A percentile compares a stretch with the other conserved stretches of the same genome.
Conservation (phyloP, 2,888 invertebrate species). For the Aspidiotus rigidus region DNA sequence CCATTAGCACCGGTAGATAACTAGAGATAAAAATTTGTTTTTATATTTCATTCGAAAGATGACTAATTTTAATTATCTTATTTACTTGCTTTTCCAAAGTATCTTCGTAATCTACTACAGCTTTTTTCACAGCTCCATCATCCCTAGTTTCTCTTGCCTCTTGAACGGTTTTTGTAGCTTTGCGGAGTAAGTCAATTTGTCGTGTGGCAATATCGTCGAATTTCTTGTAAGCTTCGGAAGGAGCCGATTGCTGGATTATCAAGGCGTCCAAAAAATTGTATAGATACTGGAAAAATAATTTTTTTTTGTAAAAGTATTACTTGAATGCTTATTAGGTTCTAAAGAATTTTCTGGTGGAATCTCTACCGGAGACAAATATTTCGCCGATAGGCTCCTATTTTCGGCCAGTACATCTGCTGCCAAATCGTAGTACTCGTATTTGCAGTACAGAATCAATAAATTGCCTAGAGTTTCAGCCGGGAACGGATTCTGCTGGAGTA, state of each 20-base stretch:
- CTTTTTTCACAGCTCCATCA: slow-evolving; percentile 72
- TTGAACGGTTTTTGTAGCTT: slow-evolving; percentile 87
- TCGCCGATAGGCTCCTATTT: slow-evolving; percentile 91
- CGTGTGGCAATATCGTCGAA: slow-evolving; percentile 88
- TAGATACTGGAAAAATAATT: slow-evolving; percentile 54
- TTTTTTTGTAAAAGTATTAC: neutral
- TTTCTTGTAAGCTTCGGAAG: slow-evolving; percentile 90
- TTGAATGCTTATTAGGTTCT: neutral
- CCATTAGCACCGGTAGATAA: slow-evolving; percentile 97
- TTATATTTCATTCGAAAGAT: neutral
- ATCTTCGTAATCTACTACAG: slow-evolving; percentile 84
- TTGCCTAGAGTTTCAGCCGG: slow-evolving; percentile 97
- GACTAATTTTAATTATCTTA: neutral
- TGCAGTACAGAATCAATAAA: slow-evolving; percentile 85
- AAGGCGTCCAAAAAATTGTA: slow-evolving; percentile 94
- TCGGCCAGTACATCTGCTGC: slow-evolving; percentile 97
- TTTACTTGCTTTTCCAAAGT: slow-evolving; percentile 58
- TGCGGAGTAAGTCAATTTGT: slow-evolving; percentile 79
- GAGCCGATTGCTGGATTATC: slow-evolving; percentile 93
- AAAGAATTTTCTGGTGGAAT: neutral
- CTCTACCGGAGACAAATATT: slow-evolving; percentile 76
- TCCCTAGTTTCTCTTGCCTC: slow-evolving; percentile 82
- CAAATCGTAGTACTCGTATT: slow-evolving; percentile 93
- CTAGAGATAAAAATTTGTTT: slow-evolving; percentile 43
- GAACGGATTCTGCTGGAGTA: slow-evolving; percentile 90